Percentiles rank a stretch among this genome's conserved stretches.
Conservation (phyloP, 1,140 invertebrate genomes). For the Planococcus citri region DNA sequence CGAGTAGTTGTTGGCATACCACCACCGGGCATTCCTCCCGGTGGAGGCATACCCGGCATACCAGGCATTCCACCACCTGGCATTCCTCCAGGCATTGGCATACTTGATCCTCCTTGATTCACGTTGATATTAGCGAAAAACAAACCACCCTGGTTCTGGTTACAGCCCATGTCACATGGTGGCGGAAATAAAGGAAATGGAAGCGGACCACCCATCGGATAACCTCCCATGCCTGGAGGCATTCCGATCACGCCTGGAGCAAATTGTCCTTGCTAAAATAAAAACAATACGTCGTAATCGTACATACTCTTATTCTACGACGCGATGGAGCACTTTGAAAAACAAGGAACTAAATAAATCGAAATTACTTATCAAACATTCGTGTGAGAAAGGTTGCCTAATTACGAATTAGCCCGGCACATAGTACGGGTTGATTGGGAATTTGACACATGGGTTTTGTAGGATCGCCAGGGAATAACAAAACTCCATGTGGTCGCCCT, state of each 20-base stretch:
- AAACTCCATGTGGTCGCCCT: no score
- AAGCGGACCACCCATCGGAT: constrained; percentile 8
- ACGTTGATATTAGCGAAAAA: background rate
- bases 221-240: background rate
- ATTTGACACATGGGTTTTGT: no score
- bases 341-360: no score
- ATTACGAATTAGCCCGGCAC: no score
- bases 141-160: constrained; percentile 2
- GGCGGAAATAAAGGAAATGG: constrained; percentile 2
- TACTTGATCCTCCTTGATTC: background rate
- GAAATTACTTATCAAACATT: no score
- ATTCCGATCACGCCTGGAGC: background rate
- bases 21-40: no score
- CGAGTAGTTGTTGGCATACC: no score
- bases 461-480: no score
- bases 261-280: background rate
- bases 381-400: no score
- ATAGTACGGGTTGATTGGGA: no score
- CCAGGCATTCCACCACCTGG: constrained; percentile 17
- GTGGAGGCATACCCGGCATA: constrained; percentile 6
- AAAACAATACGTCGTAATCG: background rate
- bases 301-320: no score
- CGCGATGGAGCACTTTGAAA: no score
- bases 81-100: constrained; percentile 17
- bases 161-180: background rate